These are phyloP conservation scores for Polypterus senegalus DNA, from an alignment of 2,113 vertebrate species.

Conservation along the genomic window DNA sequence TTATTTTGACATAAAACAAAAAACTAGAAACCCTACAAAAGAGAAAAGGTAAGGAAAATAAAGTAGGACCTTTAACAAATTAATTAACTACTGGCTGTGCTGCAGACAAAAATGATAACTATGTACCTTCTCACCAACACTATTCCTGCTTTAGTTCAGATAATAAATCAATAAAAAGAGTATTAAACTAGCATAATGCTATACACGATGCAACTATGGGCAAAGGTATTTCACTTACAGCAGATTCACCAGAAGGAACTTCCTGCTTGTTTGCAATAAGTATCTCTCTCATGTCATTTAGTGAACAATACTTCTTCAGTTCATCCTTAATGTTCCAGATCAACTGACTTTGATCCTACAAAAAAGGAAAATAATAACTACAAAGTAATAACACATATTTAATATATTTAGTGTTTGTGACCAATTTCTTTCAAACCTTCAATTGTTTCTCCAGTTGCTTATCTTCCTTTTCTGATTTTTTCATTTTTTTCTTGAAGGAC, in stretches of 20 bases:
- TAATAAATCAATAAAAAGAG: too few relatives aligned
- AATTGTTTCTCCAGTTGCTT: slow-evolving; percentile 55
- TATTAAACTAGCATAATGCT: too few relatives aligned
- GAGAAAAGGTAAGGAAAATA: too few relatives aligned
- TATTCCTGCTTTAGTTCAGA: too few relatives aligned
- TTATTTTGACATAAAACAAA: too few relatives aligned
- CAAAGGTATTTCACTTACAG: slow-evolving; percentile 48
- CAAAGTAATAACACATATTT: background rate
- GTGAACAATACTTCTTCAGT: slow-evolving; percentile 75
- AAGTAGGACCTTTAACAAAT: too few relatives aligned
- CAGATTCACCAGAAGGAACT: slow-evolving; percentile 85
- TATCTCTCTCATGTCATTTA: slow-evolving; percentile 85
- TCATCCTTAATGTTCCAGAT: slow-evolving; percentile 93
- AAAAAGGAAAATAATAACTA: slow-evolving; percentile 13
- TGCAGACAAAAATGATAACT: too few relatives aligned
- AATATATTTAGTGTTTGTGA: background rate
- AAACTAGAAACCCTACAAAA: too few relatives aligned
- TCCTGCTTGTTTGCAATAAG: slow-evolving; percentile 87
- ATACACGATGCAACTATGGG: too few relatives aligned
- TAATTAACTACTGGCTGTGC: too few relatives aligned
- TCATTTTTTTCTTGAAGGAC: slow-evolving; percentile 71
- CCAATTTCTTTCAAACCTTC: slow-evolving; percentile 33
- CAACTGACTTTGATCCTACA: slow-evolving; percentile 77
- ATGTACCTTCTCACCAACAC: too few relatives aligned
- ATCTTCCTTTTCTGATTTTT: slow-evolving; percentile 65